Evolutionary conservation across 2,113 vertebrate genomes (phyloP), one percentile per base, ranked within the genome.

Genomic region (Argyrosomus japonicus): DNA sequence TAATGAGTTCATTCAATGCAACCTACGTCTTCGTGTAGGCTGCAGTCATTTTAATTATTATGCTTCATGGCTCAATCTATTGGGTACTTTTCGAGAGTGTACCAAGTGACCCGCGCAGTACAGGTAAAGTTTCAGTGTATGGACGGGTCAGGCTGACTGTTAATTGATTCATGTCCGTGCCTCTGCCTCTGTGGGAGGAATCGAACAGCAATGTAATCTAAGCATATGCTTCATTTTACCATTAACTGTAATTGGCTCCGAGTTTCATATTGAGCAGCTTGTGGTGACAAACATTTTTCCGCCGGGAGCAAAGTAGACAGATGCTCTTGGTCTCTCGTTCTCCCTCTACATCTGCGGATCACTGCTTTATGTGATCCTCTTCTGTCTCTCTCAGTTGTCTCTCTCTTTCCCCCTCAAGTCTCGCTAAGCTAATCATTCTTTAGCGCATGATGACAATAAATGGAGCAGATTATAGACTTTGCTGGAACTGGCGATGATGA

Each of bases 171-270:
- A 14, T 47, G 10, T 54, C 54, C 50, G 29, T 71, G 29, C 36
- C 40, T 40, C 54, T 29, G 43, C 79, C 69, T 78, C 68, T 69
- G 48, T 63, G 64, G 62, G 69, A 62, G 53, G 18, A 50, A 76
- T 81, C 14, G 12, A 79, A 67, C 68, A 77, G 58, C 48, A 56
- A 56, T 68, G 25, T 68, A 69, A 79, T 80, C 53, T 56, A 53
- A 81, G 77, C 79, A 71, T 58, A 62, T 82, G 84, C 81, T 78
- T 90, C 57, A 62, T 90, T 88, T 89, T 90, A 75, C 75, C 87
- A 85, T 92, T 87, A 87, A 90, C 77, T 80, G 76, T 91, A 87
- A 90, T 89, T 91, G 82, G 58, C 72, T 89, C 63, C 51, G 75
- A 76, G 68, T 18, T 83, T 76, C 53, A 51, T 67, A 65, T 83